Percentiles rank a stretch among this genome's conserved stretches.
Conservation (phyloP, 2,797 vertebrate species). For the Notoglanidium macrostoma region DNA sequence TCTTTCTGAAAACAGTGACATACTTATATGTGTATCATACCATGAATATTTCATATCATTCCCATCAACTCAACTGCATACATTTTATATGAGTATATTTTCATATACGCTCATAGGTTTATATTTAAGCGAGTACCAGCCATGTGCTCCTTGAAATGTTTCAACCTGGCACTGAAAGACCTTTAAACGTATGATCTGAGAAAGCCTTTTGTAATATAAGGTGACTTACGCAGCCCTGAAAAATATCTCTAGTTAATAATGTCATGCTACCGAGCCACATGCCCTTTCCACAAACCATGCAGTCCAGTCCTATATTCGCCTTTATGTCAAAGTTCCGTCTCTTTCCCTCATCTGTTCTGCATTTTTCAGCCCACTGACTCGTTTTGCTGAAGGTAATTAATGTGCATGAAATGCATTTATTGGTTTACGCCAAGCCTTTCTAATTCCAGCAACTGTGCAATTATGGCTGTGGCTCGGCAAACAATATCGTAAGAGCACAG, state of each 20-base stretch:
- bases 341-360: conserved; percentile 45
- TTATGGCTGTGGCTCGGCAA: conserved; percentile 15
- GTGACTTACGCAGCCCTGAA: conserved; percentile 47
- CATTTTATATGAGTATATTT: conserved; percentile 16
- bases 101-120: not conserved
- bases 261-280: conserved; percentile 56
- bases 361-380: conserved; percentile 31
- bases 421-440: conserved; percentile 21
- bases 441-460: conserved; percentile 41
- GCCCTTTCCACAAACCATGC: conserved; percentile 58
- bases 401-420: conserved; percentile 51
- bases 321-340: conserved; percentile 58
- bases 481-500: conserved; percentile 30
- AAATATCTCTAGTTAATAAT: conserved; percentile 61
- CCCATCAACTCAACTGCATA: not conserved
- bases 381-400: conserved; percentile 52
- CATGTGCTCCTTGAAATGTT: conserved; percentile 19
- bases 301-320: conserved; percentile 50
- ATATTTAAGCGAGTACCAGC: not conserved
- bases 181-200: conserved; percentile 33
- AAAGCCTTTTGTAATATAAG: conserved; percentile 42
- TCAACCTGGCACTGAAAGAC: conserved; percentile 37
- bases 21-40: not conserved
- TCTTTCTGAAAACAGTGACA: not conserved
- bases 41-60: conserved; percentile 1